Conservation (phyloP, 2,797 vertebrate genomes). For the Periophthalmus magnuspinnatus region DNA sequence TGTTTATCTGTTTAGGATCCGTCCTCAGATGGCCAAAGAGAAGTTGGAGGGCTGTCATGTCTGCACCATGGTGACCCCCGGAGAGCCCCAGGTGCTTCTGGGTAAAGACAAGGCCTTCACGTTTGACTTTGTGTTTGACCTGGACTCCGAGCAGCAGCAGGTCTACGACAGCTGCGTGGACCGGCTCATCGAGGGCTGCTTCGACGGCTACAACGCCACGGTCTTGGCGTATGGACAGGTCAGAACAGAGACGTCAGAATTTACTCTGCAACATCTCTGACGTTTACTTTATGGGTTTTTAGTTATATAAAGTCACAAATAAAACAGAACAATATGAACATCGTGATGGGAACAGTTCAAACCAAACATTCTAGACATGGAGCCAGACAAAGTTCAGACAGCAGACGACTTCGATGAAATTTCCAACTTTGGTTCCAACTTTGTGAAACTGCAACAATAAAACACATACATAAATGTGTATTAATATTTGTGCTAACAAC, state of each 20-base stretch:
- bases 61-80: slow-evolving; percentile 91
- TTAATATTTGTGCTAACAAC: too few species aligned
- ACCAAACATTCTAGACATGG: too few species aligned
- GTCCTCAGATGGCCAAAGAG: slow-evolving; percentile 95
- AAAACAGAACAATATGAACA: too few species aligned
- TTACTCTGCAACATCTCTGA: too few species aligned
- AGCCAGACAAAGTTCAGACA: too few species aligned
- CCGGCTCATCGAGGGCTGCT: slow-evolving; percentile 95
- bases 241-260: neutral
- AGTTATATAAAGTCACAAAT: too few species aligned
- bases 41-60: slow-evolving; percentile 97
- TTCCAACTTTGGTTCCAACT: too few species aligned
- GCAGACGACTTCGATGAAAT: too few species aligned
- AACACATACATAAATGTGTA: too few species aligned
- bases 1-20: slow-evolving; percentile 79
- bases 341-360: too few species aligned
- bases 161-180: slow-evolving; percentile 86
- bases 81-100: slow-evolving; percentile 94
- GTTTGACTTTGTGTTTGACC: slow-evolving; percentile 94
- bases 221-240: slow-evolving; percentile 98
- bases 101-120: slow-evolving; percentile 99
- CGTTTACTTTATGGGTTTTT: too few species aligned
- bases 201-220: slow-evolving; percentile 96
- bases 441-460: too few species aligned
- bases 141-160: slow-evolving; percentile 85